Conservation (phyloP, 2,888 invertebrate genomes). For the Steinernema carpocapsae region DNA sequence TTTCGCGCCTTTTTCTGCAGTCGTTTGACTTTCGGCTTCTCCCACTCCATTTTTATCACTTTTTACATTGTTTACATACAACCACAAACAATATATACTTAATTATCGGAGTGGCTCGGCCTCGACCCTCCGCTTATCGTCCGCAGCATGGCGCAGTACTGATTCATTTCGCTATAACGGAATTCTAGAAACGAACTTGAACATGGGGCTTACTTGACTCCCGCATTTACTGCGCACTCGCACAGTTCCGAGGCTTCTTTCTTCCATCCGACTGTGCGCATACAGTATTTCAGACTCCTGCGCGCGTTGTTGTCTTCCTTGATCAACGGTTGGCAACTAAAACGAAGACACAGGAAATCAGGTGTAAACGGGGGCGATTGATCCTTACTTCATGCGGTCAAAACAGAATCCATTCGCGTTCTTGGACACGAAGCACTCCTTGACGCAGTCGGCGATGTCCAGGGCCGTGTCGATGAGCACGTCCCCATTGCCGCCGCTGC, state of each 20-base stretch:
- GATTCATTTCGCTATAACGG: constrained; percentile 14
- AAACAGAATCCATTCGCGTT: constrained; percentile 63
- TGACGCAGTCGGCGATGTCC: constrained; percentile 60
- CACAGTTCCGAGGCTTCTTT: constrained; percentile 21
- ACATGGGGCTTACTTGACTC: not conserved
- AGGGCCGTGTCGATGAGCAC: constrained; percentile 54
- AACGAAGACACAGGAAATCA: not conserved
- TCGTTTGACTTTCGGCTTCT: not conserved
- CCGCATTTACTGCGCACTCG: constrained; percentile 22
- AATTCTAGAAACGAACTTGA: not conserved
- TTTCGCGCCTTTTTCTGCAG: not conserved
- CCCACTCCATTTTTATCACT: not conserved
- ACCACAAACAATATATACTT: not conserved
- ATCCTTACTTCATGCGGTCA: constrained; percentile 54
- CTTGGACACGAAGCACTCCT: constrained; percentile 61
- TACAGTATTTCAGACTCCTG: constrained; percentile 29
- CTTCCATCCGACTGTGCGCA: constrained; percentile 31
- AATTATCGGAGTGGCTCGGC: constrained; percentile 2
- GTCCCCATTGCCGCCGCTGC: constrained; percentile 49
- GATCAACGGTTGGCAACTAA: constrained; percentile 38
- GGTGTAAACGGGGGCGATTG: too few species aligned
- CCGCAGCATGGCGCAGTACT: constrained; percentile 23
- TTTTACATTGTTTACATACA: constrained; percentile 28
- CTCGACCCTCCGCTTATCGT: constrained; percentile 1
- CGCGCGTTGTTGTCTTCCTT: constrained; percentile 33